Evolutionary conservation across 2,888 invertebrate genomes (phyloP), one percentile per base, ranked within the genome.

Genomic region (Eilema depressum): DNA sequence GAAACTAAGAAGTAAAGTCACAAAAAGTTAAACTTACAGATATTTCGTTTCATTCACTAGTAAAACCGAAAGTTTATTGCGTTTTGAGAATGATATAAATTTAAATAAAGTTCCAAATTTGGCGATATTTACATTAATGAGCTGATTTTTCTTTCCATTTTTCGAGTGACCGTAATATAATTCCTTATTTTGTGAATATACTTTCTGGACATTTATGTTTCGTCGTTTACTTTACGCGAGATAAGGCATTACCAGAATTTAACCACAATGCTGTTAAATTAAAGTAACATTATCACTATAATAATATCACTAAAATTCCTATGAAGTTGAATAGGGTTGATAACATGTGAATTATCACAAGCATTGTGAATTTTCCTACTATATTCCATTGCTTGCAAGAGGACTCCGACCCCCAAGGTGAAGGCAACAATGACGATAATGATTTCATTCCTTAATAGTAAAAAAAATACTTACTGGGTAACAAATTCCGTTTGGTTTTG

Each of bases 381-480:
- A 8, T n/a, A 41, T 41, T 41, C 14, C 17, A 41, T 41, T 41
- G 3, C 17, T 17, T 41, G 4, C 14, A 41, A 41, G 41, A 1
- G 3, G 37, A 37, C 11, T 1, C 37, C 41, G 41, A 8, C 11
- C 33, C 12, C 33, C 12, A 12, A 41, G 41, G 41, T 37, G 3
- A 37, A 12, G 17, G 41, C 41, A 41, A 41, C 17, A 4, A 41
- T 37, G 30, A 37, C 12, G 37, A 41, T 17, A 41, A 41, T 8
- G 41, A 17, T n/a, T 53, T 20, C 8, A 53, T 8, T 53, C n/a
- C 20, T 53, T 53, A 53, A 2, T 53, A 53, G 10, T 53, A 7
- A 47, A 14, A 41, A 33, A 26, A 11, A 30, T 80, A 93, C 93
- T 86, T 87, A 94, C 93, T 92, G 88, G 8, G 91, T 93, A 0